A percentile compares a stretch with the other conserved stretches of the same genome.
phyloP scores from a whole-genome alignment of 2,888 invertebrate species.

The Linyphia triangularis region DNA sequence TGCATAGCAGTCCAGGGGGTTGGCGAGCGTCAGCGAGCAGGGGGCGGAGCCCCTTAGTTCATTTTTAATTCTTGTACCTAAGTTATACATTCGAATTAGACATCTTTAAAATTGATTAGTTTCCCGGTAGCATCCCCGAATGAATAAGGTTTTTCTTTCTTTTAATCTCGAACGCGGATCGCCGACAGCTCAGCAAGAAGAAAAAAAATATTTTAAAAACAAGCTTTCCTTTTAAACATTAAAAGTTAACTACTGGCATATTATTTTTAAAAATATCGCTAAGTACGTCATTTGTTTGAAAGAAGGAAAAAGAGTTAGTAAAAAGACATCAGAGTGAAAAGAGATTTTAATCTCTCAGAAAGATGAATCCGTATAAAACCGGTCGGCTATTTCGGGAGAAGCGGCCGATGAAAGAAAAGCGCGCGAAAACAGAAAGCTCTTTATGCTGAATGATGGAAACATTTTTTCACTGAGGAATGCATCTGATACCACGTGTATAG shows the following conservation, averaged over 20 bases:
- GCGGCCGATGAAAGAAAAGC: conserved; percentile 14
- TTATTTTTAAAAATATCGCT: not conserved
- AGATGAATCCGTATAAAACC: not conserved
- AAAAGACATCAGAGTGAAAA: not conserved
- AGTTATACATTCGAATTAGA: too few species aligned
- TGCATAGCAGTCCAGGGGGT: too few species aligned
- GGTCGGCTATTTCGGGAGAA: conserved; percentile 21
- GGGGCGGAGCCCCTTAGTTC: not conserved
- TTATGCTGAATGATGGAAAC: not conserved
- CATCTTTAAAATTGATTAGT: too few species aligned
- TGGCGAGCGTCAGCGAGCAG: too few species aligned
- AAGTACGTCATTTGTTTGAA: not conserved
- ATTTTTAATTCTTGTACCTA: not conserved
- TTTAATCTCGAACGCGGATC: not conserved
- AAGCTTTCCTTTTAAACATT: not conserved
- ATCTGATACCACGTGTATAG: not conserved
- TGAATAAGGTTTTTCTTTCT: too few species aligned
- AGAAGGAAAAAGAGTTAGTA: not conserved
- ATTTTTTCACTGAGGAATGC: not conserved
- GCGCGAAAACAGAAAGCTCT: conserved; percentile 5
- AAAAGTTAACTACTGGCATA: not conserved
- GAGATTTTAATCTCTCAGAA: conserved; percentile 33
- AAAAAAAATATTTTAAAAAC: not conserved
- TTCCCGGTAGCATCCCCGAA: too few species aligned
- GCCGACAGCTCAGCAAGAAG: not conserved